Evolutionary conservation across 2,797 vertebrate genomes (phyloP).

Genomic region (Xerus rutilus): DNA sequence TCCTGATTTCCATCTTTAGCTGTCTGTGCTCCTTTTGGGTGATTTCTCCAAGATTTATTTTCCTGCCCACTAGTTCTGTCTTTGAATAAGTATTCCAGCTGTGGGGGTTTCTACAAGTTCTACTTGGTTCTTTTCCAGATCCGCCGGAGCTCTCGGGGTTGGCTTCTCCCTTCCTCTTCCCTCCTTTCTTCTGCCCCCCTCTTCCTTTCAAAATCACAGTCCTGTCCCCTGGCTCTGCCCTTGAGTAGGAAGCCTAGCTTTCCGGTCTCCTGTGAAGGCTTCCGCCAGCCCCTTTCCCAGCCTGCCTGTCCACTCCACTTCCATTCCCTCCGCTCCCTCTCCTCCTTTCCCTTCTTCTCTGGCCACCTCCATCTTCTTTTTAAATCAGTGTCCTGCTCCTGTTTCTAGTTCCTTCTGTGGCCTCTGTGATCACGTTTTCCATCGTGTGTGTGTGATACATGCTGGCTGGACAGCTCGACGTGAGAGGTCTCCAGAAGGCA

Average conservation of each 20-base stretch:
- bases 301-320: not conserved
- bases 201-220: not conserved
- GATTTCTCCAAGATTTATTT: not conserved
- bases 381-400: not conserved
- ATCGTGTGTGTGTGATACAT: too few species aligned
- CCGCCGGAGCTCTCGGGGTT: rapidly evolving
- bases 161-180: too few species aligned
- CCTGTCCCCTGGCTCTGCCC: not conserved
- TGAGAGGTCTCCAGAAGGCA: not conserved
- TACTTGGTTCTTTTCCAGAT: too few species aligned
- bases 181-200: too few species aligned
- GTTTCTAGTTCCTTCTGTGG: not conserved
- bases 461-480: not conserved
- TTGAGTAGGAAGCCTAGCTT: not conserved
- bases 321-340: too few species aligned
- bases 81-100: too few species aligned
- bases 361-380: not conserved
- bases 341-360: not conserved
- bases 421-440: not conserved
- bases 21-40: not conserved
- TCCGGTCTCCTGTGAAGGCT: not conserved
- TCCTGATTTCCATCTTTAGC: not conserved
- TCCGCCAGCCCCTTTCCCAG: not conserved
- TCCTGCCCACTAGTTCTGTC: too few species aligned
- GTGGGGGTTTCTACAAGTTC: too few species aligned